phyloP scores from a whole-genome alignment of 2,797 vertebrate species.

The Aulostomus chinensis region DNA sequence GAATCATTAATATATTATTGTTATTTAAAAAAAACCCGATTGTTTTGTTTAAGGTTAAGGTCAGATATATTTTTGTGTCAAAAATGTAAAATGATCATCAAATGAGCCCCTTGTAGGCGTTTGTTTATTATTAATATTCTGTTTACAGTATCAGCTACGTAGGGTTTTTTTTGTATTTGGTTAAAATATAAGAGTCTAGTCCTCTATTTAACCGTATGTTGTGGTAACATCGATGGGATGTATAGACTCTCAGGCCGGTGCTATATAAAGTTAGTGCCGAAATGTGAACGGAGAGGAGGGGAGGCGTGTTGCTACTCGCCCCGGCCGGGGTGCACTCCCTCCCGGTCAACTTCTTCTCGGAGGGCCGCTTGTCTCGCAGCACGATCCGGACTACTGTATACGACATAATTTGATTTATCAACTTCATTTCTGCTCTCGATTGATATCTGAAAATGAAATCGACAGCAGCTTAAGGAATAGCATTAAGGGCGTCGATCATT shows the following conservation, averaged over 20 bases:
- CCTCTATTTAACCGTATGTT: too few species aligned
- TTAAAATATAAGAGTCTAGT: too few species aligned
- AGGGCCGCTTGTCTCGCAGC: conserved; percentile 47
- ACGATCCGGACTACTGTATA: conserved; percentile 12
- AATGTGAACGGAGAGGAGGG: not conserved
- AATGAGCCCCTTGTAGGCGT: too few species aligned
- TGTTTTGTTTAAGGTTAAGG: too few species aligned
- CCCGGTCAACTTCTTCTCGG: conserved; percentile 53
- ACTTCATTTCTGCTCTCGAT: conserved; percentile 26
- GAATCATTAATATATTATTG: too few species aligned
- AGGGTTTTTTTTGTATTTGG: too few species aligned
- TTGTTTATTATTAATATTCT: too few species aligned
- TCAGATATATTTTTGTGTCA: too few species aligned
- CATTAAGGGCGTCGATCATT: conserved; percentile 27
- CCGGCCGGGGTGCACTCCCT: conserved; percentile 53
- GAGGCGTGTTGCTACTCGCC: conserved; percentile 7
- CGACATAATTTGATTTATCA: conserved; percentile 42
- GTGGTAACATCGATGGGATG: too few species aligned
- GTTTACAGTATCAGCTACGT: too few species aligned
- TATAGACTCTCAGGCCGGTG: not conserved
- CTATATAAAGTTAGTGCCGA: not conserved
- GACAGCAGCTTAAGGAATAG: conserved; percentile 35
- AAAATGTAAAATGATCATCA: too few species aligned
- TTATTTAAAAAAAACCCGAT: too few species aligned
- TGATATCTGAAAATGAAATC: conserved; percentile 27